phyloP scores from a whole-genome alignment of 2,797 vertebrate genomes.

The Pelobates cultripes region DNA sequence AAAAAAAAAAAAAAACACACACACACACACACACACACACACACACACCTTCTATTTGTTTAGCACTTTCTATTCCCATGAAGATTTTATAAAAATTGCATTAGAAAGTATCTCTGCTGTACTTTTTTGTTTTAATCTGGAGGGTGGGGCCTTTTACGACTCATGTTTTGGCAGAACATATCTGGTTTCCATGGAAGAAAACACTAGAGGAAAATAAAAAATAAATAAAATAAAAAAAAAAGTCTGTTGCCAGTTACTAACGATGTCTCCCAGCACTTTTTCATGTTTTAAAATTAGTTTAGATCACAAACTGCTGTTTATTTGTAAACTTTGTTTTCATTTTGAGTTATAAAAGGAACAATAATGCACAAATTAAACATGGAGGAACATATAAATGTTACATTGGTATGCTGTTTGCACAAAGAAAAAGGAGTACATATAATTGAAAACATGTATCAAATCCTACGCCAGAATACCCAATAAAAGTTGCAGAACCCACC shows the following conservation, averaged over 20 bases:
- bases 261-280: neutral
- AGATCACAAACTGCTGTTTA: too few species aligned
- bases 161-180: slow-evolving; percentile 16
- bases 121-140: neutral
- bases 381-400: neutral
- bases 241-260: neutral
- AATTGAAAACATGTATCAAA: neutral
- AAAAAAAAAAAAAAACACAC: too few species aligned
- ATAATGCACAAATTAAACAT: neutral
- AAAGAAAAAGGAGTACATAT: neutral
- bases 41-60: neutral
- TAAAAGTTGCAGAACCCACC: neutral
- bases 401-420: too few species aligned
- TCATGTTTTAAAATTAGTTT: neutral
- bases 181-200: slow-evolving; percentile 39
- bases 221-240: too few species aligned
- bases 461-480: too few species aligned
- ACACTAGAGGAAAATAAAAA: neutral
- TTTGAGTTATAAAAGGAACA: neutral
- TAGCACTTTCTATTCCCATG: too few species aligned
- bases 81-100: neutral
- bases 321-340: too few species aligned
- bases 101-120: neutral
- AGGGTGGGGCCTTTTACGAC: neutral
- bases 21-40: too few species aligned